Evolutionary conservation across 2,797 vertebrate genomes (phyloP), one percentile per base, ranked within the genome.

Genomic region (Kryptolebias ocellatus): DNA sequence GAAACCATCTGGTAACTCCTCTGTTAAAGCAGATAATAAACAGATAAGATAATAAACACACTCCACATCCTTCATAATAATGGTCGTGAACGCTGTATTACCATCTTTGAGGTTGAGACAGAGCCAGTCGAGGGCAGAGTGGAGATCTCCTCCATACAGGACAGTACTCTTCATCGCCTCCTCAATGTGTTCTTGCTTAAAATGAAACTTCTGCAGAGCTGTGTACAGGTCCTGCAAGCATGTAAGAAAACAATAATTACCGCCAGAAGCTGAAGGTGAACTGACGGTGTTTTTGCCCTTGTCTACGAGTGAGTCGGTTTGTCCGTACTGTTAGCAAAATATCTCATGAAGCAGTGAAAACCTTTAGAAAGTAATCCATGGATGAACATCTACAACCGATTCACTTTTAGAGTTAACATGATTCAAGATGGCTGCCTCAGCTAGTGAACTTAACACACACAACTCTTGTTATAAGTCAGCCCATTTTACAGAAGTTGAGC

Each of bases 91-190:
- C 3, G 45, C 31, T 16, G 4, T 37, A 70, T 92, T 93, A 99
- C 98, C 95, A 24, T 99, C 96, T 70, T 91, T 92, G 64, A 99
- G 96, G 73, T 98, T 99, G 65, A 99, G 94, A 87, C 97, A 99
- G 60, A 99, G 95, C 98, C 98, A 99, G 45, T 99, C 98, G 44
- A 99, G 95, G 3, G 98, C 98, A 55, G 97, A 98, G 87, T 97
- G 96, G 57, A 99, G 96, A 89, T 99, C 98, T 10, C 98, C 98
- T 51, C 98, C 98, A 7, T 96, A 94, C 14, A 98, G 79, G 60
- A 99, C 92, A 0, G 96, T 97, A 76, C 95, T 97, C 86, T 96
- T 98, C 98, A 99, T 99, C 5, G 98, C 96, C 83, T 98, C 96
- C 86, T 99, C 98, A 24, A 99, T 96, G 87, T 99, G 96, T 18